Base-by-base conservation (phyloP, 2,888 invertebrate species). In the Synanthedon andrenaeformis region DNA sequence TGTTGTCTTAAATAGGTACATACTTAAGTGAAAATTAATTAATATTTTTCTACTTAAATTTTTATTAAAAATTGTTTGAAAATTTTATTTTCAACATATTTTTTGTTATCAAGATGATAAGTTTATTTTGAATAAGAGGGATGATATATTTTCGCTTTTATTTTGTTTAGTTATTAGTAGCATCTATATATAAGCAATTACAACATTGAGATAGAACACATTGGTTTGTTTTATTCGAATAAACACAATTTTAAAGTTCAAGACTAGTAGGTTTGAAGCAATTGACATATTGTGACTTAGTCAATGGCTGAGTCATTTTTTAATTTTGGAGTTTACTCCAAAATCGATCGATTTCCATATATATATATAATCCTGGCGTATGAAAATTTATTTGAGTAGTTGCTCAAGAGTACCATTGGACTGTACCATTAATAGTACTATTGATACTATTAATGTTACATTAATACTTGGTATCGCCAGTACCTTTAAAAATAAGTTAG, bases 121-220 rank as follows among this genome's bases (percentile, higher is more conserved):
- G 8, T 45, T 45, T 45, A 35, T 2, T 45, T 12, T 45, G 45
- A 45, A 45, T 45, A 45, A 45, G 45, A 1, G 45, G 45, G 45
- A 45, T n/a, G n/a, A 45, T 45, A 45, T 57, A 62, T 61, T 49
- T 14, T 63, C 62, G 73, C 72, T 71, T 76, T 74, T 75, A 72
- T 72, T 77, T 78, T 66, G 63, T 68, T 75, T 80, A 79, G 79
- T 66, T 62, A 52, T 54, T 74, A 73, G 71, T 64, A 50, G 64
- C 59, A 65, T 58, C 54, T n/a, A n/a, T n/a, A n/a, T 54, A 62
- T 54, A 64, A 62, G 52, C 42, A 45, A 54, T 56, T 54, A 55
- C 51, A 55, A 52, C 17, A 51, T 57, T 55, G 52, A 53, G 13
- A 45, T 45, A 12, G 11, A 45, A 45, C 35, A 35, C 8, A 3